A percentile compares a stretch with the other conserved stretches of the same genome.
These are phyloP conservation scores for Macrosoma leucophasiata DNA, from an alignment of 2,888 invertebrate species.

Conservation along the genomic window DNA sequence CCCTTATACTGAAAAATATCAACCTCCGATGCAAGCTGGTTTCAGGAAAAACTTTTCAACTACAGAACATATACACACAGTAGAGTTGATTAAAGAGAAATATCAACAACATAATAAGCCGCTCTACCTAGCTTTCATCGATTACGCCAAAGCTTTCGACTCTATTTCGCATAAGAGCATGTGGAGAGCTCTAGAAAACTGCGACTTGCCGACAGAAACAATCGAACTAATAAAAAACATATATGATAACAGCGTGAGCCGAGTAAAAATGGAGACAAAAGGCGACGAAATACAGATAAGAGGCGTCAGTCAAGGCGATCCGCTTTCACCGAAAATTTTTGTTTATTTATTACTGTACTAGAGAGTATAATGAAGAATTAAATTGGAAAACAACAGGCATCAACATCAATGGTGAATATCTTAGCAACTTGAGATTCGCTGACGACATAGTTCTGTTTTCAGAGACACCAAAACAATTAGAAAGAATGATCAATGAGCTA, in stretches of 20 bases:
- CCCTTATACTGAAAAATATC: too few relatives aligned
- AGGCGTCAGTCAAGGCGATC: slow-evolving; percentile 17
- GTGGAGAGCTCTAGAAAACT: slow-evolving; percentile 7
- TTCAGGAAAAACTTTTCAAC: slow-evolving; percentile 5
- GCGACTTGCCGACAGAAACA: background rate
- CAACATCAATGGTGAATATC: slow-evolving; percentile 9
- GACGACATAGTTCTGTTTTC: slow-evolving; percentile 12
- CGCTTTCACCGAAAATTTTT: slow-evolving; percentile 14
- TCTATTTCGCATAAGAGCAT: slow-evolving; percentile 11
- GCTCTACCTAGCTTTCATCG: slow-evolving; percentile 15
- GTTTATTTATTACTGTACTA: slow-evolving; percentile 14
- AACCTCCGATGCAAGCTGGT: too few relatives aligned
- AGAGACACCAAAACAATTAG: slow-evolving; percentile 5
- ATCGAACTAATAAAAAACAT: slow-evolving; percentile 5
- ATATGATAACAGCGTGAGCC: slow-evolving; percentile 2
- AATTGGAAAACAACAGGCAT: slow-evolving; percentile 9
- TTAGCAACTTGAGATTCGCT: slow-evolving; percentile 11
- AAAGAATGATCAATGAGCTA: slow-evolving; percentile 11
- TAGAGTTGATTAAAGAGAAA: too few relatives aligned
- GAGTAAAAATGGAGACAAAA: slow-evolving; percentile 12
- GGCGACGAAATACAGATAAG: slow-evolving; percentile 10
- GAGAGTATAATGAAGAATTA: slow-evolving; percentile 6
- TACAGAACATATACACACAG: slow-evolving; percentile 4
- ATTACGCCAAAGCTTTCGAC: slow-evolving; percentile 16
- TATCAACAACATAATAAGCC: slow-evolving; percentile 4